Conservation (phyloP, 2,797 vertebrate genomes). For the Lagorchestes hirsutus region DNA sequence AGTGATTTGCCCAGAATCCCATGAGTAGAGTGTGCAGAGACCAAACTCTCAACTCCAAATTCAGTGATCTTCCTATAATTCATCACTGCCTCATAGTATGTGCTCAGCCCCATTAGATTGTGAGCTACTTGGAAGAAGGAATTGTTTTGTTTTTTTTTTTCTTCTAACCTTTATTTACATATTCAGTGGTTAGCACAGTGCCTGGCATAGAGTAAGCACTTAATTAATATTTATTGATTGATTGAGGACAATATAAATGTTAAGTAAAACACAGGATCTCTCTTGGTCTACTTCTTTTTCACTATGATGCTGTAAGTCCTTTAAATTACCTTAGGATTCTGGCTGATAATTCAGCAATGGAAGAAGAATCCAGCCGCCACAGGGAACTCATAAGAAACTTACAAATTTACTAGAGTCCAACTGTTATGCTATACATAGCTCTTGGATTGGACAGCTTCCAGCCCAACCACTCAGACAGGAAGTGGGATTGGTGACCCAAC, state of each 20-base stretch:
- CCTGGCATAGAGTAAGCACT: not conserved
- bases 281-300: not conserved
- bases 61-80: not conserved
- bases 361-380: not conserved
- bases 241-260: not conserved
- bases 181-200: not conserved
- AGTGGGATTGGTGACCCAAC: not conserved
- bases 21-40: not conserved
- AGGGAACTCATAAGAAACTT: not conserved
- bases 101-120: not conserved
- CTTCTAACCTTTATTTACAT: not conserved
- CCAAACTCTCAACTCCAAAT: not conserved
- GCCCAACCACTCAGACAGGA: not conserved
- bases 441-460: not conserved
- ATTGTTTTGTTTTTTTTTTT: not conserved
- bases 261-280: not conserved
- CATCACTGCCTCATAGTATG: not conserved
- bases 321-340: not conserved
- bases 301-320: not conserved
- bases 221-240: not conserved
- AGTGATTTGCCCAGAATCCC: not conserved
- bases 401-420: not conserved
- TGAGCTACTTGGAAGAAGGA: not conserved
- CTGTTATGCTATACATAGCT: slow-evolving; percentile 3
- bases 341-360: not conserved